Percentiles rank a stretch among this genome's conserved stretches.
Evolutionary conservation across 2,797 vertebrate species (phyloP).

Genomic region (Phrynocephalus forsythii): DNA sequence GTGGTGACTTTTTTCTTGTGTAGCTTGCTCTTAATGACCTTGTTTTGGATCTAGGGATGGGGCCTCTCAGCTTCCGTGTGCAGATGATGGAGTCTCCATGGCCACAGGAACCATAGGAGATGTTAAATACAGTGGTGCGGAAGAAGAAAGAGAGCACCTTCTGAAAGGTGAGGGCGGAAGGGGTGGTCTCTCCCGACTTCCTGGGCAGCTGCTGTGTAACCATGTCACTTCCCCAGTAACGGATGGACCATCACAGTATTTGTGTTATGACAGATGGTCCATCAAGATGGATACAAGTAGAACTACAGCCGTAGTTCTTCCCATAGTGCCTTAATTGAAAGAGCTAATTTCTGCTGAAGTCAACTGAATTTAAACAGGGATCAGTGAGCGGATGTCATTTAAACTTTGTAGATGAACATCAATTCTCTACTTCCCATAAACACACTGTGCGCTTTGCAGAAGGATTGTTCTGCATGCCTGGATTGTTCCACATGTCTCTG

Average conservation of each 20-base stretch:
- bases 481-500: not conserved
- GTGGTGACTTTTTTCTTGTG: not conserved
- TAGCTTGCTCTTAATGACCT: not conserved
- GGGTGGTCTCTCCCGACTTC: not conserved
- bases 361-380: too few relatives aligned
- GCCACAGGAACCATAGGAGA: not conserved
- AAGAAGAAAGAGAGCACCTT: conserved; percentile 43
- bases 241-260: too few relatives aligned
- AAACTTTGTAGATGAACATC: not conserved
- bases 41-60: conserved; percentile 48
- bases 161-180: conserved; percentile 48
- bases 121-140: not conserved
- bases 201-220: not conserved
- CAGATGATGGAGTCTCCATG: not conserved
- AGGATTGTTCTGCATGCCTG: not conserved
- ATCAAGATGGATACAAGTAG: not conserved
- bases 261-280: not conserved
- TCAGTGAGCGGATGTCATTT: not conserved
- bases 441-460: not conserved
- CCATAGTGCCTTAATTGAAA: not conserved
- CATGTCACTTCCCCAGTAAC: not conserved
- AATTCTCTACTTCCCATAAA: not conserved
- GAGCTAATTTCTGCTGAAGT: not conserved
- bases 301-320: not conserved
- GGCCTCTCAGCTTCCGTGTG: conserved; percentile 15